A percentile compares a stretch with the other conserved stretches of the same genome.
Evolutionary conservation across 2,113 vertebrate species (phyloP).

Genomic region (Manacus vitellinus): DNA sequence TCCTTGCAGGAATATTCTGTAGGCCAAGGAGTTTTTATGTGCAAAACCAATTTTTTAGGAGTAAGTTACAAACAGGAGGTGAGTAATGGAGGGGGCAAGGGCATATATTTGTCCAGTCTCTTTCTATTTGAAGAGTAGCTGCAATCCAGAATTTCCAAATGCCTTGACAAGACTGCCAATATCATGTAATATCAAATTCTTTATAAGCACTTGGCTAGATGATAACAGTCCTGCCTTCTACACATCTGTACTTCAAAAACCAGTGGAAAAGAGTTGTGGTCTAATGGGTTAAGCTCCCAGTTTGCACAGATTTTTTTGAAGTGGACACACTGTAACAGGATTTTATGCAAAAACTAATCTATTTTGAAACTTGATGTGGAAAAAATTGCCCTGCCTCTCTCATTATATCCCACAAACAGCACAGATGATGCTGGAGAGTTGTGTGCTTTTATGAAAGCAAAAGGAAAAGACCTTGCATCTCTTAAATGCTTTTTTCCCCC

Average conservation of each 20-base stretch:
- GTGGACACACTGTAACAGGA: background rate
- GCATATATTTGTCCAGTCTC: background rate
- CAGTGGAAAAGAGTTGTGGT: background rate
- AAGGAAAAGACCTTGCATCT: background rate
- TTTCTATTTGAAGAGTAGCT: background rate
- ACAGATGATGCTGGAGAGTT: background rate
- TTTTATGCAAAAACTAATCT: background rate
- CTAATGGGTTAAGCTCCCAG: background rate
- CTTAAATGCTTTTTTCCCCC: background rate
- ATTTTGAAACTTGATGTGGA: background rate
- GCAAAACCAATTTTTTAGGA: background rate
- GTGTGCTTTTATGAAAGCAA: background rate
- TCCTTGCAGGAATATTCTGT: background rate
- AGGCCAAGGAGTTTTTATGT: background rate
- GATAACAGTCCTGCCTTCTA: background rate
- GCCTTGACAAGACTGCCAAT: background rate
- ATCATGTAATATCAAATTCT: background rate
- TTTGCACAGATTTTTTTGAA: background rate
- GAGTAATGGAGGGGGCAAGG: background rate
- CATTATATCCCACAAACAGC: background rate
- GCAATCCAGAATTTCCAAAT: background rate
- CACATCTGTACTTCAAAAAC: background rate
- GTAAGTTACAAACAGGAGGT: background rate
- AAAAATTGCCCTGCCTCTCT: background rate
- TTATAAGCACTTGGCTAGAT: background rate